Base-by-base conservation (phyloP, 2,888 invertebrate genomes). In the Pemphredon lugubris region DNA sequence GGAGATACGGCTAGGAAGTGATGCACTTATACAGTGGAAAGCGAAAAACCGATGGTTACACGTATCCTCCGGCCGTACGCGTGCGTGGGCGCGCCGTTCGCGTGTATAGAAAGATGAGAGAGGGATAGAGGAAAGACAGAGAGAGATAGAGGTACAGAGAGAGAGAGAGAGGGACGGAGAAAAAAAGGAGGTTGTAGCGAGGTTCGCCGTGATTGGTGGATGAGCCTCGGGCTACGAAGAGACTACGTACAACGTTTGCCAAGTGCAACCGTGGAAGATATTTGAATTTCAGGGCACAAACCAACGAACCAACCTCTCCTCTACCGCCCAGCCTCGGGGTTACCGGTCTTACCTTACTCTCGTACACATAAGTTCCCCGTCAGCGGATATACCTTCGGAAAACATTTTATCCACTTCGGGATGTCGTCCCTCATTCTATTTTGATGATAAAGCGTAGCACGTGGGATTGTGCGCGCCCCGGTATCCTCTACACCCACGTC, bases 261-360 rank as follows among this genome's bases (percentile, higher is more conserved):
- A 51, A 66, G 63, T 51, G 57, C 60, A 61, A 42, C 53, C 40
- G 37, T 45, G 53, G 53, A 66, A 72, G 72, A 72, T 77, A 77
- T 79, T 74, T 79, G 75, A 72, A 79, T 79, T 75, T 64, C 64
- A 64, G 47, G 47, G 60, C 21, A 37, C 63, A 61, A 64, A 64
- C 63, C 67, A 54, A 45, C 60, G 47, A 61, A 64, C 60, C 63
- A 51, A 45, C 59, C 44, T 44, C 32, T 47, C 50, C 51, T 74
- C 44, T 14, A 34, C 23, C 58, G 30, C n/a, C 9, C 40, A 60
- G 57, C 71, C 66, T 42, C 48, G 20, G 54, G 75, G 42, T 55
- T 26, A 34, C 51, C 53, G 57, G 44, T 55, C 48, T 60, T 65
- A 60, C 37, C 59, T 45, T 60, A 50, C 14, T 16, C 54, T 39